Percentiles rank a stretch among this genome's conserved stretches.
phyloP scores from a whole-genome alignment of 2,888 invertebrate species.

The Ectemnius cavifrons region DNA sequence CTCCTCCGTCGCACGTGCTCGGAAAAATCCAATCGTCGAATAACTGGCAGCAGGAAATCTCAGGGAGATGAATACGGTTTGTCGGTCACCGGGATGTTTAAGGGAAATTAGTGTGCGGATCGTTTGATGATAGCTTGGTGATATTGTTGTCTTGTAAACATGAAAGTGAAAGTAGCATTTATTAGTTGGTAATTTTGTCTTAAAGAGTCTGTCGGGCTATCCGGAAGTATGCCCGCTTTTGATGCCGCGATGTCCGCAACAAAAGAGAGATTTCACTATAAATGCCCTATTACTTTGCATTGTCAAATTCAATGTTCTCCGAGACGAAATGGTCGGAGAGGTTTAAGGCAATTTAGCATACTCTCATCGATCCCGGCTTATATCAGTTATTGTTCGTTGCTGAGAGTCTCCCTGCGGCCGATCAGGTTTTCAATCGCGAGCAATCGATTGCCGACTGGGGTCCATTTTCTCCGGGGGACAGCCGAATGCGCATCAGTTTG shows the following conservation, averaged over 20 bases:
- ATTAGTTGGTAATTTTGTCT: no score
- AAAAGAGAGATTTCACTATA: slow-evolving; percentile 32
- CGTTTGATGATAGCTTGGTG: no score
- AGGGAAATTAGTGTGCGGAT: no score
- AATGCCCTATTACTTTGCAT: slow-evolving; percentile 38
- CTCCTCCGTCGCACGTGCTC: not conserved
- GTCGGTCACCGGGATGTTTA: no score
- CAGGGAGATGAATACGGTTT: no score
- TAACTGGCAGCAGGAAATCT: no score
- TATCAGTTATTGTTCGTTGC: slow-evolving; percentile 67
- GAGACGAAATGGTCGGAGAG: slow-evolving; percentile 46
- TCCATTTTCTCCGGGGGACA: slow-evolving; percentile 41
- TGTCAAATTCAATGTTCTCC: slow-evolving; percentile 34
- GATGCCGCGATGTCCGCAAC: not conserved
- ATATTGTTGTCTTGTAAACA: no score
- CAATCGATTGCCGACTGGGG: slow-evolving; percentile 63
- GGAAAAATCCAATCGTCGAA: not conserved
- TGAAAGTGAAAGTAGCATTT: no score
- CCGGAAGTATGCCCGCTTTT: not conserved
- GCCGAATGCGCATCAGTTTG: slow-evolving; percentile 28
- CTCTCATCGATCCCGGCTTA: slow-evolving; percentile 66
- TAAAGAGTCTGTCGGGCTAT: no score
- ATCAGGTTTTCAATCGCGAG: slow-evolving; percentile 66
- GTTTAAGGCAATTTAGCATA: slow-evolving; percentile 67
- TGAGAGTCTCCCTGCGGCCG: slow-evolving; percentile 53